phyloP scores from a whole-genome alignment of 2,888 invertebrate species.

The Microctonus brassicae region DNA sequence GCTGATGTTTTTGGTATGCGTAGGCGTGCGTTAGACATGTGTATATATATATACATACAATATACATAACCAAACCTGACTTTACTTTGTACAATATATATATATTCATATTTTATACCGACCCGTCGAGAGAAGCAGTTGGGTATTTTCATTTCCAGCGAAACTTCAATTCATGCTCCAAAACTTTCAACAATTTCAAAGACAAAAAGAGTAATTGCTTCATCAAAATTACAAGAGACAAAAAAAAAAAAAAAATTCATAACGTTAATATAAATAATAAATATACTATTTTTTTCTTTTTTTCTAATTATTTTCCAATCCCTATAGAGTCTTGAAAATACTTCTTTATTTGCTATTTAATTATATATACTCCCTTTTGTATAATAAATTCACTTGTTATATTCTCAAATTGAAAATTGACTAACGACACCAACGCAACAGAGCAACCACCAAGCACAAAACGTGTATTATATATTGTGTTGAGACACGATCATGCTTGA shows the following conservation, averaged over 20 bases:
- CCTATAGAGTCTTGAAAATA: background rate
- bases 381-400: background rate
- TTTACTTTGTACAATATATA: background rate
- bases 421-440: slow-evolving; percentile 13
- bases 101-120: background rate
- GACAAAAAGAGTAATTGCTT: background rate
- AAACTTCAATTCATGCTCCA: background rate
- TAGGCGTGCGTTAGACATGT: slow-evolving; percentile 21
- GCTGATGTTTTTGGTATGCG: slow-evolving; percentile 25
- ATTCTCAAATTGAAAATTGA: slow-evolving; percentile 5
- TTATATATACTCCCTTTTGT: background rate
- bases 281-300: background rate
- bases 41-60: slow-evolving; percentile 14
- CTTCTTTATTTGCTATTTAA: background rate
- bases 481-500: slow-evolving; percentile 44
- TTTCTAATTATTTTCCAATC: background rate
- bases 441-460: background rate
- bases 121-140: background rate
- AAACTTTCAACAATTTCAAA: background rate
- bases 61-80: too few relatives aligned
- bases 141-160: background rate
- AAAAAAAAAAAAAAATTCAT: background rate
- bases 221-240: background rate
- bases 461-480: slow-evolving; percentile 28
- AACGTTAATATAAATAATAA: background rate